Evolutionary conservation across 53 echinoderm and acorn worm genomes (phyloP).

Genomic region (Antedon mediterranea): DNA sequence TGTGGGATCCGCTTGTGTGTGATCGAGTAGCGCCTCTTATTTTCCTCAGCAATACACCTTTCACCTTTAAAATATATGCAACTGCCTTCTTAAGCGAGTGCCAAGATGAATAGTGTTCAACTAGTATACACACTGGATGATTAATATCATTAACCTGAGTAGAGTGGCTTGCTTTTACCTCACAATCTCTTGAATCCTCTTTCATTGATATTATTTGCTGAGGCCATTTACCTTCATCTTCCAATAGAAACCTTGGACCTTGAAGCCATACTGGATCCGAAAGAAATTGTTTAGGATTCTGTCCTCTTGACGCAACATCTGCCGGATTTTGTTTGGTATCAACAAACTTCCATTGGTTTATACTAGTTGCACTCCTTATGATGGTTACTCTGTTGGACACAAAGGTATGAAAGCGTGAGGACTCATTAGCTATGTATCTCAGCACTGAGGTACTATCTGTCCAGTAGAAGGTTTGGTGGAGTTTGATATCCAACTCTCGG

Average conservation of each 20-base stretch:
- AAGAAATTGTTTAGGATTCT: neutral
- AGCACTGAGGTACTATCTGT: constrained; percentile 28
- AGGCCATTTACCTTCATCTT: constrained; percentile 29
- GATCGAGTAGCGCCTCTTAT: no score
- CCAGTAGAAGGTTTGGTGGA: constrained; percentile 6
- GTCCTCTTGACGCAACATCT: constrained; percentile 24
- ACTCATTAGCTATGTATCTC: constrained; percentile 24
- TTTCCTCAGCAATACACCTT: no score
- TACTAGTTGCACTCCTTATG: constrained; percentile 16
- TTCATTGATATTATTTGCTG: constrained; percentile 12
- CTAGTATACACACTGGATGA: no score
- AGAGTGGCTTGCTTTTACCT: no score
- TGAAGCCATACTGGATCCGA: constrained; percentile 10
- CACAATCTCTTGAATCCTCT: neutral
- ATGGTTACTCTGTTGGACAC: constrained; percentile 27
- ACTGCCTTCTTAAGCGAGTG: no score
- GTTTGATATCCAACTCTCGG: neutral
- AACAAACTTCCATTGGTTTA: constrained; percentile 26
- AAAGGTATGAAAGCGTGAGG: constrained; percentile 22
- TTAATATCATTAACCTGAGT: no score
- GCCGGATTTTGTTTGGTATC: constrained; percentile 32
- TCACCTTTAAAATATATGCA: no score
- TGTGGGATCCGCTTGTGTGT: no score
- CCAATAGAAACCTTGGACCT: constrained; percentile 23
- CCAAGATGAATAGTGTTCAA: no score